Conservation (phyloP, 2,797 vertebrate genomes). For the Lerista edwardsae region DNA sequence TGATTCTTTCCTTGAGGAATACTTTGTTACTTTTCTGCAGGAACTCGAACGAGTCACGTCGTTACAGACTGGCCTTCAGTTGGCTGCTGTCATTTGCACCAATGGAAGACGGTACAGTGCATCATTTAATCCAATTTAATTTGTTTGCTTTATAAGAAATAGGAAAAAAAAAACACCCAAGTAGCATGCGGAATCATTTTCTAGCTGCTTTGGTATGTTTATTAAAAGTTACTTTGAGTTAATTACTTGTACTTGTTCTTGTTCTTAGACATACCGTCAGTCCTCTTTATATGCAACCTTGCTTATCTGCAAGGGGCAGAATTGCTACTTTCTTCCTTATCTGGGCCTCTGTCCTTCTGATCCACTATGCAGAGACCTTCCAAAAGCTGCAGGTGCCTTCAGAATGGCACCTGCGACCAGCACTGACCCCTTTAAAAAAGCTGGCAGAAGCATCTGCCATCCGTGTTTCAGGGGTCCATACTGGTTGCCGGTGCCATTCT, state of each 20-base stretch:
- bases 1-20: not conserved
- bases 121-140: conserved; percentile 1
- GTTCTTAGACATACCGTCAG: not conserved
- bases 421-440: too few relatives aligned
- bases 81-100: conserved; percentile 96
- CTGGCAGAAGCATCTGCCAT: too few relatives aligned
- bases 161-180: not conserved
- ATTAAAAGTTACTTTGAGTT: not conserved
- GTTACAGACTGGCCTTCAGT: conserved; percentile 90
- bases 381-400: too few relatives aligned
- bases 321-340: too few relatives aligned
- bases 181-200: not conserved
- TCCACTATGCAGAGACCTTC: too few relatives aligned
- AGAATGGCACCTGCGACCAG: too few relatives aligned
- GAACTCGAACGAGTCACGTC: conserved; percentile 96
- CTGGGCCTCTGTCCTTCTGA: too few relatives aligned
- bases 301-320: too few relatives aligned
- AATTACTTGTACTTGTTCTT: not conserved
- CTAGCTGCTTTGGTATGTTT: not conserved
- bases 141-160: not conserved
- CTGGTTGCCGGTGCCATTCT: too few relatives aligned
- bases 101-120: conserved; percentile 91
- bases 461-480: too few relatives aligned
- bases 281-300: too few relatives aligned
- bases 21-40: conserved; percentile 71